Conservation (phyloP, 2,113 vertebrate genomes). For the Notothenia rossii region DNA sequence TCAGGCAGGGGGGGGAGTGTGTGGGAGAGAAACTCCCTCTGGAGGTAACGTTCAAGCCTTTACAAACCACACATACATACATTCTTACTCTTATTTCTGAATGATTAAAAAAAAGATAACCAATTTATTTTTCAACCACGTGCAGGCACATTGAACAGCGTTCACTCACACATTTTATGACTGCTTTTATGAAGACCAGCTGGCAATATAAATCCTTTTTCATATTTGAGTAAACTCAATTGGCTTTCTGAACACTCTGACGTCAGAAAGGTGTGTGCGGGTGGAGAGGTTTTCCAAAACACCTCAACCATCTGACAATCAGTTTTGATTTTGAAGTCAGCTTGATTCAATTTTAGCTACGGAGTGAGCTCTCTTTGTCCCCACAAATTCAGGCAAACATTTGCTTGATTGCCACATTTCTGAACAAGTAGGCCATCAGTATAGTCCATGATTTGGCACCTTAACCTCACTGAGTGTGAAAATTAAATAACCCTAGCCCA, state of each 20-base stretch:
- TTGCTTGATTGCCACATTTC: constrained; percentile 18
- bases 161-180: no score
- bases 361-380: constrained; percentile 17
- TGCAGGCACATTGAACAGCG: no score
- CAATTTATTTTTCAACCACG: no score
- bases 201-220: no score
- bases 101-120: no score
- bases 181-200: no score
- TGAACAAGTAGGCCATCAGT: background rate
- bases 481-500: constrained; percentile 7
- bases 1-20: no score
- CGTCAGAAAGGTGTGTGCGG: background rate
- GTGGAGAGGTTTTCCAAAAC: background rate
- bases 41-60: no score
- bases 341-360: background rate
- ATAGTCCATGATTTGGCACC: background rate
- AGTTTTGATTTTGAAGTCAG: background rate
- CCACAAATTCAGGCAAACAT: background rate
- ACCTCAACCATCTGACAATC: background rate
- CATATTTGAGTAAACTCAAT: background rate
- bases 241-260: background rate
- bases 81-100: no score
- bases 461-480: background rate
- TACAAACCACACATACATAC: no score
- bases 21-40: no score